Evolutionary conservation across 2,797 vertebrate genomes (phyloP), one percentile per base, ranked within the genome.

Genomic region (Sebastes reedi): DNA sequence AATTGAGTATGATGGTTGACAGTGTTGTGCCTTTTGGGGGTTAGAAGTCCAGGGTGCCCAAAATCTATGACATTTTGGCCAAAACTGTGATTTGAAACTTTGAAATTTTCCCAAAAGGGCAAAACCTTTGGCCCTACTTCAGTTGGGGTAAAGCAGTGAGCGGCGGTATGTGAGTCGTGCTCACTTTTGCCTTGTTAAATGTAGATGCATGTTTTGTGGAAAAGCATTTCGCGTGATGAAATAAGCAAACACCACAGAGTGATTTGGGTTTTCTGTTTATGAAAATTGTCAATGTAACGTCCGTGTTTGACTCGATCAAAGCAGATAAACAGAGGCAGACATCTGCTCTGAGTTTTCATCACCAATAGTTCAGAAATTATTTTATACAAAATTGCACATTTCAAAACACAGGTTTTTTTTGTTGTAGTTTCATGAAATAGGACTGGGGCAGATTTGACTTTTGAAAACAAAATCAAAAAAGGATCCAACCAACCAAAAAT

Each of bases 321-420:
- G 81, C 68, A 90, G 68, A 91, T 62, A 84, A 75, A 81, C 64
- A 2, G 73, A 75, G 75, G 75, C 73, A 75, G 76, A 77, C 76
- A 66, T 54, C 80, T 76, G 73, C 68, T 81, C 24, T 67, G 52
- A 68, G 34, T 68, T 75, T 62, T 81, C 61, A 62, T 74, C 50
- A 73, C 59, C 71, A 71, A 83, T 75, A 82, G 46, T 81, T 88
- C 80, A 89, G 80, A 80, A 10, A 81, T 55, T 67, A 66, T 84
- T 94, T 91, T 34, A 90, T 93, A 94, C 83, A 92, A 90, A 92
- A 92, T 92, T 88, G 79, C 79, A 92, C 86, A 88, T 85, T 86
- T 91, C 72, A 90, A 91, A 92, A 94, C 88, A 94, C 90, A 93
- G 91, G 84, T 80, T 80, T 67, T 77, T 88, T 85, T 64, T 67